phyloP scores from a whole-genome alignment of 92 coral and sea anemone species.

The Palythoa caribaeorum region DNA sequence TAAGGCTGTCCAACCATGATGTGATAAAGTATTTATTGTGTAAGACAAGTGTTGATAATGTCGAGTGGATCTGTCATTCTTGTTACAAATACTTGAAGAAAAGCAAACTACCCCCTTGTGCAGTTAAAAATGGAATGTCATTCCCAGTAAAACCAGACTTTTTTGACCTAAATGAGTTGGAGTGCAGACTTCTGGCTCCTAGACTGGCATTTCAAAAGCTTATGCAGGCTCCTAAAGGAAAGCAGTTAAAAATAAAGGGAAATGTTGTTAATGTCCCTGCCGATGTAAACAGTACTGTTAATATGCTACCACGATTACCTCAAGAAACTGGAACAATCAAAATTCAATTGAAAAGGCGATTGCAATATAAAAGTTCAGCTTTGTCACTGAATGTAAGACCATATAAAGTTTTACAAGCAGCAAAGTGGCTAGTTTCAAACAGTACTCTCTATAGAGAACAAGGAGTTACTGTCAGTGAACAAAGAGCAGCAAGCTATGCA shows the following conservation, averaged over 20 bases:
- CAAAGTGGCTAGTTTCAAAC: constrained; percentile 4
- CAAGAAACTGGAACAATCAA: not conserved
- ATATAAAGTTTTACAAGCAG: constrained; percentile 11
- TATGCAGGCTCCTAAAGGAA: constrained; percentile 3
- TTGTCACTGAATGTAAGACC: constrained; percentile 21
- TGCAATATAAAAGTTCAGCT: constrained; percentile 2
- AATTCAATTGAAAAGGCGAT: not conserved
- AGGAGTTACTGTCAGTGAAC: not conserved
- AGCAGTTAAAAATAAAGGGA: not conserved
- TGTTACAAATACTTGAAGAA: not conserved
- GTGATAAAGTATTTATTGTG: not conserved
- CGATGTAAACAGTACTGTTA: not conserved
- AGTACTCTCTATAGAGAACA: not conserved
- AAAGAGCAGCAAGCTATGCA: constrained; percentile 1
- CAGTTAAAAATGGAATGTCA: not conserved
- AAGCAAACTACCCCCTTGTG: constrained; percentile 17
- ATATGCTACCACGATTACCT: not conserved
- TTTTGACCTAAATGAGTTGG: constrained; percentile 5
- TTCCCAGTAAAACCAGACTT: not conserved
- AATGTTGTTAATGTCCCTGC: constrained; percentile 7
- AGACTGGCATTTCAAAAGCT: constrained; percentile 2
- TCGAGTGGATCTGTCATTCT: not conserved
- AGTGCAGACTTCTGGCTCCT: constrained; percentile 22
- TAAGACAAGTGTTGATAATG: not conserved
- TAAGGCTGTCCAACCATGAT: not conserved